These are phyloP conservation scores for Monochamus alternatus DNA, from an alignment of 2,888 invertebrate species.

Conservation along the genomic window DNA sequence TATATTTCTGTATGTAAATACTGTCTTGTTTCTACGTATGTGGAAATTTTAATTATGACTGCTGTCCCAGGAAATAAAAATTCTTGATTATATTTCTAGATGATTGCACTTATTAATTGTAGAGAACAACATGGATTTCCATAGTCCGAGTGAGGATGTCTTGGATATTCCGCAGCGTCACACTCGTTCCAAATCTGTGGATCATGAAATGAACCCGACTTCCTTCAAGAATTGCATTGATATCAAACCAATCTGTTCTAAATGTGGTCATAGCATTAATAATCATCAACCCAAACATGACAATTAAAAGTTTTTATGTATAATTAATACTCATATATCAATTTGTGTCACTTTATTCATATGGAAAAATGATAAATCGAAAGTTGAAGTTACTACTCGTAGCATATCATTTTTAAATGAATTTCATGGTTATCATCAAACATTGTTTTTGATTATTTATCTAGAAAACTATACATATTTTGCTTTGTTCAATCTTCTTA, in stretches of 20 bases:
- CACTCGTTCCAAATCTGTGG: constrained; percentile 75
- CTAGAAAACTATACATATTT: too few species aligned
- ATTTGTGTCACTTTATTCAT: too few species aligned
- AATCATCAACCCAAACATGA: background rate
- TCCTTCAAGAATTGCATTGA: constrained; percentile 47
- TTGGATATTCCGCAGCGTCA: constrained; percentile 64
- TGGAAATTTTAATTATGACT: too few species aligned
- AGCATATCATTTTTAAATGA: too few species aligned
- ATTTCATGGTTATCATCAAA: background rate
- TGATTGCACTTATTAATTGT: background rate
- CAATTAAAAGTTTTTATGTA: background rate
- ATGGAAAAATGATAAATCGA: too few species aligned
- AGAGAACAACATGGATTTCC: constrained; percentile 50
- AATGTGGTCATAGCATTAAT: constrained; percentile 65
- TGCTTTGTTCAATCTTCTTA: too few species aligned
- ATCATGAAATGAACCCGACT: constrained; percentile 67
- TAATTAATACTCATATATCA: too few species aligned
- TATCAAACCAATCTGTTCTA: constrained; percentile 60
- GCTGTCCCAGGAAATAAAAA: too few species aligned
- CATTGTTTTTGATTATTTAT: background rate
- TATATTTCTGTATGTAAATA: too few species aligned
- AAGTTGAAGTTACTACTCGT: too few species aligned
- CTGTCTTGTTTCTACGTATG: too few species aligned
- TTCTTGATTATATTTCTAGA: too few species aligned
- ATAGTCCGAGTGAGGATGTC: constrained; percentile 46